Percentiles rank a stretch among this genome's conserved stretches.
phyloP scores from a whole-genome alignment of 2,113 vertebrate genomes.

The Origma solitaria region DNA sequence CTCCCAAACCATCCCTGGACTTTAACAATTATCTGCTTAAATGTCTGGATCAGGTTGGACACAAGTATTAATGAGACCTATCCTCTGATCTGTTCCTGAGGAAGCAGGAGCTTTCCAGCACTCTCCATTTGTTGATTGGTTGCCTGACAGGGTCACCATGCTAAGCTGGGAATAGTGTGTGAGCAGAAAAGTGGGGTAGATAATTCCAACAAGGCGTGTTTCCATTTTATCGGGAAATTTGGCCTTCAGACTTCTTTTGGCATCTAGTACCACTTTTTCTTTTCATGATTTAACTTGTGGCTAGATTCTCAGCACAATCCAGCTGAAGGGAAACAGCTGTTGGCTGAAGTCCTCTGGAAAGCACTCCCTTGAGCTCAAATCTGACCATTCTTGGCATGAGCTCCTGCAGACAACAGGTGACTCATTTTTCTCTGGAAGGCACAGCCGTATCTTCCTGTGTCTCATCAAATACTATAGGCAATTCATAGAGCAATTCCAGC shows the following conservation, averaged over 20 bases:
- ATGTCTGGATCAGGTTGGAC: neutral
- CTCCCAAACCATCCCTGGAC: neutral
- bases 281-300: neutral
- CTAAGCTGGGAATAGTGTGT: neutral
- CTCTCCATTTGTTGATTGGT: neutral
- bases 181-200: neutral
- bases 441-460: neutral
- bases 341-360: constrained; percentile 38
- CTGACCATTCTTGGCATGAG: constrained; percentile 2
- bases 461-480: neutral
- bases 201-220: neutral
- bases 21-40: neutral
- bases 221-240: neutral
- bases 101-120: neutral
- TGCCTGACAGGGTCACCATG: neutral
- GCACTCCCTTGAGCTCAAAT: neutral
- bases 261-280: neutral
- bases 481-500: neutral
- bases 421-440: constrained; percentile 24
- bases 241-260: neutral
- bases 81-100: neutral
- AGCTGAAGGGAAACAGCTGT: constrained; percentile 52
- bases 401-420: constrained; percentile 54
- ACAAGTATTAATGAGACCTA: neutral
- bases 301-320: constrained; percentile 9